Evolutionary conservation across 2,113 vertebrate genomes (phyloP), one percentile per base, ranked within the genome.

Genomic region (Perccottus glenii): DNA sequence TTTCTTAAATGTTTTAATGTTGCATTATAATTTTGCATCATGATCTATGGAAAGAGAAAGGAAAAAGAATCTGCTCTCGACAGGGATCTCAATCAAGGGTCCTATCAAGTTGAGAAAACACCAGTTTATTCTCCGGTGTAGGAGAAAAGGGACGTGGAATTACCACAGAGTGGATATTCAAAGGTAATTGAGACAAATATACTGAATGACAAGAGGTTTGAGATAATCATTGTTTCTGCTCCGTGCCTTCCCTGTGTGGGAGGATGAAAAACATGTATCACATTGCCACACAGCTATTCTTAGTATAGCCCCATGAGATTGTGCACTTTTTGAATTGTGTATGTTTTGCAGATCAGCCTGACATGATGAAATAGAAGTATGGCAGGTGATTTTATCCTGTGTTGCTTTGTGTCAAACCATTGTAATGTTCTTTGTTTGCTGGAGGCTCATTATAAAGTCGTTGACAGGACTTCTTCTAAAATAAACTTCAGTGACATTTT

Each of bases 241-340:
- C 7, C 15, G 36, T 5, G 4, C 11, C 48, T 53, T 64, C 46
- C 43, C 36, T 56, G 27, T 36, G 74, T 61, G 72, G 60, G 59
- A 70, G 44, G 60, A 74, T 19, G 36, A 59, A 73, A 19, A 63
- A 53, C 40, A 55, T 35, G 42, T 46, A 51, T 73, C 16, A 67
- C 38, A 78, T 72, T 19, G 69, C 47, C 47, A 32, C 16, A 3
- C 0, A 38, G 57, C 52, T 50, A 67, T 75, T 72, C 72, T 78
- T 61, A 78, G 47, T 58, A 10, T 14, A 36, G 11, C n/a, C 61
- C 48, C 49, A 60, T 49, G 53, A 45, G 60, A 70, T 40, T 55
- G 15, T 5, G 1, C 36, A 9, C 44, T 40, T 44, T 51, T 64
- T 57, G 16, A 32, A 46, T 58, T 65, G 6, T 69, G 19, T 62